Conservation (phyloP, 2,888 invertebrate genomes). For the Mycalesis mineus region DNA sequence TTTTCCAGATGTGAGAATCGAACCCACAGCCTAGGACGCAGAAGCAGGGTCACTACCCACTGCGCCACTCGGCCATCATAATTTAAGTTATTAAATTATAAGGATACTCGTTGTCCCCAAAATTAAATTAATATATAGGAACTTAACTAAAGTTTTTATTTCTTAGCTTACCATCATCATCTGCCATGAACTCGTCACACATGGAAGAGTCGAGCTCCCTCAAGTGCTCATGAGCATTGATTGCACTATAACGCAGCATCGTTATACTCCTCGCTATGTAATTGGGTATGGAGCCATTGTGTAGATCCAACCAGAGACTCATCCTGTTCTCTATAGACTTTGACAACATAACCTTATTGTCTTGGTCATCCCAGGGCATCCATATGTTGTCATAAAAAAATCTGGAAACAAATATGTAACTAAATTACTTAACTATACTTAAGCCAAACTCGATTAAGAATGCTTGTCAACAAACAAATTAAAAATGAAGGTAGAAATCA, state of each 20-base stretch:
- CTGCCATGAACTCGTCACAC: constrained; percentile 58
- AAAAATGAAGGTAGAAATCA: too few relatives aligned
- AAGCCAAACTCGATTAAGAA: too few relatives aligned
- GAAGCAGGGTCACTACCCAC: too few relatives aligned
- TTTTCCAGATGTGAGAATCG: too few relatives aligned
- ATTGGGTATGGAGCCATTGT: constrained; percentile 59
- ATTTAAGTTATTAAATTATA: too few relatives aligned
- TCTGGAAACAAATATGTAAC: constrained; percentile 41
- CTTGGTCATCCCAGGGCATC: constrained; percentile 84
- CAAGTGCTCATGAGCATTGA: constrained; percentile 59
- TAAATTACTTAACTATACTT: too few relatives aligned
- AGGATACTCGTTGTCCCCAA: too few relatives aligned
- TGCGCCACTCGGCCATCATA: too few relatives aligned
- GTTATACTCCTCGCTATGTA: constrained; percentile 55
- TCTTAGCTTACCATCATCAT: constrained; percentile 60
- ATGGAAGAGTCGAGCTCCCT: constrained; percentile 61
- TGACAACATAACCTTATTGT: constrained; percentile 76
- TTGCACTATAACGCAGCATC: constrained; percentile 58
- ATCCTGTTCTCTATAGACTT: constrained; percentile 70
- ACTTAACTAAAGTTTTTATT: too few relatives aligned
- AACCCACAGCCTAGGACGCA: too few relatives aligned
- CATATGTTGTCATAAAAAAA: constrained; percentile 82
- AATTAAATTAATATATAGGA: too few relatives aligned
- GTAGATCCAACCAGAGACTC: constrained; percentile 66
- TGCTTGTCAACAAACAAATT: too few relatives aligned